Conservation (phyloP, 1,140 invertebrate genomes). For the Temnothorax nylanderi region DNA sequence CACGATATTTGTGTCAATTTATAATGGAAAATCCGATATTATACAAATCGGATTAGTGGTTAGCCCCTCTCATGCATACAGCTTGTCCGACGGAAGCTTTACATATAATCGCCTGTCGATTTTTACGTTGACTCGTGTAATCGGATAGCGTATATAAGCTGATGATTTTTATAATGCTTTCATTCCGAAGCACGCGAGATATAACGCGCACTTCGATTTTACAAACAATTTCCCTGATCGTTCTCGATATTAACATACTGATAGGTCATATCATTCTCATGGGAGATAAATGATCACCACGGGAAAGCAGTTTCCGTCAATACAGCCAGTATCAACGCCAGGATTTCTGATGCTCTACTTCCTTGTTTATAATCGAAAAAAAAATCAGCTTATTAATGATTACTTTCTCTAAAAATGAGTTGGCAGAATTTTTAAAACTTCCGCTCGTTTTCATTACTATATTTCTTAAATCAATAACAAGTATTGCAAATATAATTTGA, state of each 20-base stretch:
- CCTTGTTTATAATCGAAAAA: background rate
- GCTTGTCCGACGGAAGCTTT: constrained; percentile 6
- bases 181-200: background rate
- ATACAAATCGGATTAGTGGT: constrained; percentile 53
- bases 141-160: constrained; percentile 27
- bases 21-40: constrained; percentile 53
- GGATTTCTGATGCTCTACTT: background rate
- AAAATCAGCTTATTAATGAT: background rate
- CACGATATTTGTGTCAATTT: constrained; percentile 30
- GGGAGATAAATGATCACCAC: constrained; percentile 9
- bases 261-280: constrained; percentile 23
- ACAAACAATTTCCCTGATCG: constrained; percentile 11
- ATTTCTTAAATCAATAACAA: background rate
- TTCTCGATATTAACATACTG: constrained; percentile 6
- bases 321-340: no score
- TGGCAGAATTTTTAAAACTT: background rate
- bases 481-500: background rate
- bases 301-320: constrained; percentile 11
- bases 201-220: constrained; percentile 21
- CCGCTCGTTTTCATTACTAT: background rate
- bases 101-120: constrained; percentile 20
- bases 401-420: constrained; percentile 16
- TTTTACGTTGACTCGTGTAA: constrained; percentile 40
- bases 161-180: constrained; percentile 33
- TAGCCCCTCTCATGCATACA: background rate